Conservation (phyloP, 2,888 invertebrate species). For the Antheraea yamamai region DNA sequence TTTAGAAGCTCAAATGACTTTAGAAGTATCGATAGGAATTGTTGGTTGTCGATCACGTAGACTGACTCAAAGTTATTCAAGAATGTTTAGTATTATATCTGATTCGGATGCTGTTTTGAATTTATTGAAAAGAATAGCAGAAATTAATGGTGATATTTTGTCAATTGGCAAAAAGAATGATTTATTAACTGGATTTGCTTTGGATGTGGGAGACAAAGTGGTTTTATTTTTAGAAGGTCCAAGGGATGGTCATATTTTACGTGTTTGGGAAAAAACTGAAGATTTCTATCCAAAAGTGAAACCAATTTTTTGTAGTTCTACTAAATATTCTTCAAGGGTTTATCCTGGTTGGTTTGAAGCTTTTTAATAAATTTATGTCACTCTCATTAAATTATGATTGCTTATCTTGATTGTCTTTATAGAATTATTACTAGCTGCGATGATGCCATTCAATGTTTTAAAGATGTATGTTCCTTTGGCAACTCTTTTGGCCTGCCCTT, state of each 20-base stretch:
- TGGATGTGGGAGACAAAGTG: slow-evolving; percentile 59
- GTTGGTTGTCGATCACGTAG: slow-evolving; percentile 60
- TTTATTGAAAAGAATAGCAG: slow-evolving; percentile 47
- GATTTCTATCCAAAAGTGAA: slow-evolving; percentile 54
- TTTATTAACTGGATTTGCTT: slow-evolving; percentile 62
- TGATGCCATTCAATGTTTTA: slow-evolving; percentile 56
- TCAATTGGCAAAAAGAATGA: slow-evolving; percentile 34
- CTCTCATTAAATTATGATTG: background rate
- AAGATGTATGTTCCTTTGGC: slow-evolving; percentile 65
- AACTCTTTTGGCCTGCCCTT: slow-evolving; percentile 61
- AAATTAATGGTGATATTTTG: slow-evolving; percentile 50
- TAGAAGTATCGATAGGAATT: slow-evolving; percentile 64
- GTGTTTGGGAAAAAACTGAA: slow-evolving; percentile 60
- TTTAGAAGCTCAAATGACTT: slow-evolving; percentile 64
- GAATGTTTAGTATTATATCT: slow-evolving; percentile 54
- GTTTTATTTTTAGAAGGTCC: slow-evolving; percentile 66
- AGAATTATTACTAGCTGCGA: slow-evolving; percentile 50
- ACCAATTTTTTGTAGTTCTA: slow-evolving; percentile 58
- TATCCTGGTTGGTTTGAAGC: slow-evolving; percentile 54
- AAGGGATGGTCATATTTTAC: slow-evolving; percentile 57
- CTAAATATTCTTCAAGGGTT: slow-evolving; percentile 53
- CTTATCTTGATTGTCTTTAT: background rate
- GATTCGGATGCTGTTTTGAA: slow-evolving; percentile 42
- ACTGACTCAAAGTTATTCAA: slow-evolving; percentile 46
- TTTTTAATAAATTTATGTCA: slow-evolving; percentile 5